These are phyloP conservation scores for Vanessa tameamea DNA, from an alignment of 1,140 invertebrate species.

Conservation along the genomic window DNA sequence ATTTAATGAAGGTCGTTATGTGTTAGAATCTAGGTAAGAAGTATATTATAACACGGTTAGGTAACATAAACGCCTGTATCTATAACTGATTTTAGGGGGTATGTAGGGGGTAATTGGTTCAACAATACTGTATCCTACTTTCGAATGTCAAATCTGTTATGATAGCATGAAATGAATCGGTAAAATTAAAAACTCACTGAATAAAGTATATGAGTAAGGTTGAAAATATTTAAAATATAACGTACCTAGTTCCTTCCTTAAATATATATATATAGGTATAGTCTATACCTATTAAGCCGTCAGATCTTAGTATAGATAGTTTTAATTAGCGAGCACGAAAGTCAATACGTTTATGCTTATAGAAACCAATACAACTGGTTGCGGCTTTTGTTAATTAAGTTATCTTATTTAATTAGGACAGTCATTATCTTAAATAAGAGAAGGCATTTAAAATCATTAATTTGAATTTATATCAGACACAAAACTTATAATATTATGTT, in stretches of 20 bases:
- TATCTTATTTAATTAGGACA: constrained; percentile 22
- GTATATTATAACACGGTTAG: no score
- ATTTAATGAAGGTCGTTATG: neutral
- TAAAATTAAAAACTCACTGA: no score
- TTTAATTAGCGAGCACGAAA: constrained; percentile 18
- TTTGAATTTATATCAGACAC: neutral
- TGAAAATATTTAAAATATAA: no score
- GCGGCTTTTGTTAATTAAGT: constrained; percentile 23
- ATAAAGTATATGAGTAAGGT: no score
- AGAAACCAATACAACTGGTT: constrained; percentile 16
- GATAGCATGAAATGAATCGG: no score
- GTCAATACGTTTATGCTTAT: constrained; percentile 14
- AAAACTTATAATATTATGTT: neutral
- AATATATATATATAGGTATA: neutral
- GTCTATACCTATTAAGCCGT: neutral
- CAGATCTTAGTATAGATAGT: constrained; percentile 8
- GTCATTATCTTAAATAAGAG: constrained; percentile 20
- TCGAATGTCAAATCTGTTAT: no score
- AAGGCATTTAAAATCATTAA: neutral
- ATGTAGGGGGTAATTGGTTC: no score
- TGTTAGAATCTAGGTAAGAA: neutral
- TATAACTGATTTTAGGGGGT: no score
- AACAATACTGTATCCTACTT: no score
- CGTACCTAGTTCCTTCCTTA: no score
- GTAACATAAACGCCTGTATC: no score